Evolutionary conservation across 53 echinoderm and acorn worm genomes (phyloP).

Genomic region (Patiria pectinifera): DNA sequence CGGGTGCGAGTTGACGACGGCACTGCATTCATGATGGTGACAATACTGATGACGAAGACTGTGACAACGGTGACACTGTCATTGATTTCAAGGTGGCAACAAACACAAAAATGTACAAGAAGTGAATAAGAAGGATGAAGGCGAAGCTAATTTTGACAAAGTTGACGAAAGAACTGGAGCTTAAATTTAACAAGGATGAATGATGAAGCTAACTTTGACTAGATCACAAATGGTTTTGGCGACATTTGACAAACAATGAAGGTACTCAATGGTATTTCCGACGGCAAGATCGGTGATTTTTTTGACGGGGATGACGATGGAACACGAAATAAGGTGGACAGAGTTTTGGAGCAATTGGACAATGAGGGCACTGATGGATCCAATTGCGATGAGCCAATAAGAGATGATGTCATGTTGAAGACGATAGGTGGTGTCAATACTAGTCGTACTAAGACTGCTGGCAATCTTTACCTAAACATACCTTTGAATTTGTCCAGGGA

Average conservation of each 20-base stretch:
- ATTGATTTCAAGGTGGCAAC: too few relatives aligned
- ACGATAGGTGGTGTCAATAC: not conserved
- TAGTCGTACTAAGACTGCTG: not conserved
- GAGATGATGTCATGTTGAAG: not conserved
- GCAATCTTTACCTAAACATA: slow-evolving; percentile 11
- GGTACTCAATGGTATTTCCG: not conserved
- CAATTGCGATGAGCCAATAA: not conserved
- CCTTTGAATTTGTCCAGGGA: slow-evolving; percentile 93
- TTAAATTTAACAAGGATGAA: not conserved
- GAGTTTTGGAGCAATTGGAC: too few relatives aligned
- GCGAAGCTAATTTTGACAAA: not conserved
- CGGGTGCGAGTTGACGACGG: too few relatives aligned
- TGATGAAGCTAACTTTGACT: not conserved
- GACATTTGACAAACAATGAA: not conserved
- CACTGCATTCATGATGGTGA: too few relatives aligned
- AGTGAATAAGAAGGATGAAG: not conserved
- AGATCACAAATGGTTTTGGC: too few relatives aligned
- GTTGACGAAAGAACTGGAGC: not conserved
- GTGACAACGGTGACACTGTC: too few relatives aligned
- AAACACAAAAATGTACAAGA: too few relatives aligned
- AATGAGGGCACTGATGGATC: not conserved
- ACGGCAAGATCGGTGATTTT: not conserved
- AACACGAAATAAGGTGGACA: too few relatives aligned
- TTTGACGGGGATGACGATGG: not conserved
- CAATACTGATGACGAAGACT: too few relatives aligned